Evolutionary conservation across 2,888 invertebrate species (phyloP).

Genomic region (Apantesis nais): DNA sequence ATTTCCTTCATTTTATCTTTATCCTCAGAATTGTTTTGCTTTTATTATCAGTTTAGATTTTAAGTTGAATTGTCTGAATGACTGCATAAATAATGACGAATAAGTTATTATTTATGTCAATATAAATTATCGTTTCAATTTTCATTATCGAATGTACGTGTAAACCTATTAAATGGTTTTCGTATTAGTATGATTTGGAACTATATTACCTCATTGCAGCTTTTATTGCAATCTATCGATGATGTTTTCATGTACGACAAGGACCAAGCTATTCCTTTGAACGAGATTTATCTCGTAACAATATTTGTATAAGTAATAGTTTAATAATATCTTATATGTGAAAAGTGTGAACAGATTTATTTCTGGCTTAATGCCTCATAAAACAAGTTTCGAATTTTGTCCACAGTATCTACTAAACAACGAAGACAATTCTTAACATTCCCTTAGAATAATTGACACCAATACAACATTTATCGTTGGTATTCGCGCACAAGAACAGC

Average conservation of each 20-base stretch:
- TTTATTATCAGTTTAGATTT: background rate
- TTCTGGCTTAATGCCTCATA: background rate
- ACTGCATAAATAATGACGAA: slow-evolving; percentile 17
- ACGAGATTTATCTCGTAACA: slow-evolving; percentile 18
- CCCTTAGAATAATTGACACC: slow-evolving; percentile 49
- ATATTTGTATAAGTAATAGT: background rate
- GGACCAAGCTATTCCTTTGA: slow-evolving; percentile 17
- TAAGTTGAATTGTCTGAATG: background rate
- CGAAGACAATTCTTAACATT: slow-evolving; percentile 28
- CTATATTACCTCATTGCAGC: slow-evolving; percentile 46
- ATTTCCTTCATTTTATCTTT: background rate
- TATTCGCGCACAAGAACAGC: slow-evolving; percentile 76
- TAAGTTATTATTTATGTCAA: background rate
- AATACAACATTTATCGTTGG: slow-evolving; percentile 56
- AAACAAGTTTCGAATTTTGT: background rate
- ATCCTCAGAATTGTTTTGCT: background rate
- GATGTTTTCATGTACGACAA: slow-evolving; percentile 53
- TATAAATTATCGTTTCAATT: slow-evolving; percentile 16
- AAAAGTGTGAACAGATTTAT: background rate
- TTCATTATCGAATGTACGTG: slow-evolving; percentile 22
- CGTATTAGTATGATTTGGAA: slow-evolving; percentile 10
- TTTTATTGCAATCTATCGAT: slow-evolving; percentile 60
- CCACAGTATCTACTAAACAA: slow-evolving; percentile 12
- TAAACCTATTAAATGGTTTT: slow-evolving; percentile 13
- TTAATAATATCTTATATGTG: background rate